Conservation (phyloP, 2,797 vertebrate species). For the Sebastes trivittatus region DNA sequence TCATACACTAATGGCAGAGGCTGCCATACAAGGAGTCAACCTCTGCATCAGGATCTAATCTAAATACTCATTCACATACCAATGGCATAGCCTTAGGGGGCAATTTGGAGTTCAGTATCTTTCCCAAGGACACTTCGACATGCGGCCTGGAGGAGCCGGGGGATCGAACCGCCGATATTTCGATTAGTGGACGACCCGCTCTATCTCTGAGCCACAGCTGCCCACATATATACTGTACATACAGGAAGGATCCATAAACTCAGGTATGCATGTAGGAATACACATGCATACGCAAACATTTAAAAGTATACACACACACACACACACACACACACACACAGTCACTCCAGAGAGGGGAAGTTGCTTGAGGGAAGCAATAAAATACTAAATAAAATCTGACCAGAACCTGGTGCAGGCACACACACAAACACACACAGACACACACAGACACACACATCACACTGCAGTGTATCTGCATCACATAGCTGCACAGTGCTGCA, state of each 20-base stretch:
- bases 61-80: background rate
- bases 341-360: constrained; percentile 22
- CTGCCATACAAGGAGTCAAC: no score
- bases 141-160: no score
- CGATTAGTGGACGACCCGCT: no score
- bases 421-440: background rate
- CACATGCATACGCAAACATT: background rate
- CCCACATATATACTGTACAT: background rate
- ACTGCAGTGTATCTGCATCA: constrained; percentile 17
- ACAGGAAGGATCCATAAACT: background rate
- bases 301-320: background rate
- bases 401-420: background rate
- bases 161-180: no score
- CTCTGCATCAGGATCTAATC: no score
- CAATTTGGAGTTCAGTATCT: no score
- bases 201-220: no score
- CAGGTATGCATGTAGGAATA: background rate
- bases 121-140: no score
- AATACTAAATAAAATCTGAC: constrained; percentile 23
- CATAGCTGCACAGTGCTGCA: constrained; percentile 5
- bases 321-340: background rate
- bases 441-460: constrained; percentile 1
- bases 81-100: no score
- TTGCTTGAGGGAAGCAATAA: constrained; percentile 61
- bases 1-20: no score